These are phyloP conservation scores for Sinodicranocentrus sp. DNA, from an alignment of 2,888 invertebrate species.

Conservation along the genomic window DNA sequence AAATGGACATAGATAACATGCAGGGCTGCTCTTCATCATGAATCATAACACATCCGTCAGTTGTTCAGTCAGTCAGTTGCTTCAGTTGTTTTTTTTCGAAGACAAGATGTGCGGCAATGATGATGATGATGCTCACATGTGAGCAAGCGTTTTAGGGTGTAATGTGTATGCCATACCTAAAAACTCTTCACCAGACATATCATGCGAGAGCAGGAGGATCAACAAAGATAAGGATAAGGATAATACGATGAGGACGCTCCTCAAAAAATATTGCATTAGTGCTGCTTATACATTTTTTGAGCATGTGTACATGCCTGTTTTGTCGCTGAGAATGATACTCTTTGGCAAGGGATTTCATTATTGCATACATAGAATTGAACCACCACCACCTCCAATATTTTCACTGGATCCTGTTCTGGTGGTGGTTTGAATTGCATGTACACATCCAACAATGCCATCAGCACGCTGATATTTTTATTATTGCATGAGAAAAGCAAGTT, in stretches of 20 bases:
- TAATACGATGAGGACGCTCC: neutral
- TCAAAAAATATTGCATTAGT: neutral
- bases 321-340: neutral
- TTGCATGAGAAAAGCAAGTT: slow-evolving; percentile 10
- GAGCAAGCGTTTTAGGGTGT: slow-evolving; percentile 33
- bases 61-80: slow-evolving; percentile 47
- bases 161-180: neutral
- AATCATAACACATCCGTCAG: slow-evolving; percentile 30
- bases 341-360: neutral
- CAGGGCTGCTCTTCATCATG: neutral
- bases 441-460: slow-evolving; percentile 12
- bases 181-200: neutral
- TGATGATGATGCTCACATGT: slow-evolving; percentile 2
- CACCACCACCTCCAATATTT: slow-evolving; percentile 7
- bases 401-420: neutral
- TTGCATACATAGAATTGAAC: neutral
- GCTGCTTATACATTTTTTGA: neutral
- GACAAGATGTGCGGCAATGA: slow-evolving; percentile 5
- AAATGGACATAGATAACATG: neutral
- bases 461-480: slow-evolving; percentile 24
- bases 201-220: slow-evolving; percentile 13
- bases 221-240: slow-evolving; percentile 15
- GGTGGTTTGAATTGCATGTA: slow-evolving; percentile 16
- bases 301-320: neutral
- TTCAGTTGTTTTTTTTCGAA: slow-evolving; percentile 22